Evolutionary conservation across 2,113 vertebrate species (phyloP), one percentile per base, ranked within the genome.

Genomic region (Epinephelus cyanopodus): DNA sequence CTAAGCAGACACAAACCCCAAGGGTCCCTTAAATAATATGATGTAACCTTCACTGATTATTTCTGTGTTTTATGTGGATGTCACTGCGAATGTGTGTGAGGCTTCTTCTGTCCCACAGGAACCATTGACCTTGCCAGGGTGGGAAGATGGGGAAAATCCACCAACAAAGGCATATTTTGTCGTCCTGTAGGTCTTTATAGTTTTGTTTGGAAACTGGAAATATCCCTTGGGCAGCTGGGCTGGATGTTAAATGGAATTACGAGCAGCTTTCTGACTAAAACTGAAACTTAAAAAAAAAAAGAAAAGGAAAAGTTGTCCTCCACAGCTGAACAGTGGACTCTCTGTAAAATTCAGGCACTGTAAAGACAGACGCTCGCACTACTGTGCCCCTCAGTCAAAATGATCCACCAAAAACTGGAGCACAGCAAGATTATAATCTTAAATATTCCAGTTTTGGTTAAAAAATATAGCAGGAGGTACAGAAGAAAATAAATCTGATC

Each of bases 241-340:
- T 69, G 9, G 23, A 4, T 62, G 23, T 48, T 39, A 8, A 61
- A 67, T n/a, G 53, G 33, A 66, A 37, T n/a, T 18, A 37, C 5
- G 23, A 19, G 8, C 5, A 27, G 17, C 12, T 48, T 52, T 23
- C 12, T 71, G 60, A 77, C 37, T 84, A 56, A 86, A 61, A 60
- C 1, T 66, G 57, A 84, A 86, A 84, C 81, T 69, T 8, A 63
- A 39, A 39, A 45, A 33, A 8, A 63, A 27, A 39, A 45, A 33
- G 21, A 0, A 7, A 29, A 29, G 5, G 29, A 29, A 29, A 4
- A 8, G 56, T 0, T 2, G 11, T 70, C 70, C 63, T n/a, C 17
- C 23, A 63, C 50, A 29, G 45, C 6, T 11, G 25, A 50, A 66
- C 72, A 85, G 53, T 19, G 23, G 23, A 14, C 4, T 39, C 14